Evolutionary conservation across 2,888 invertebrate genomes (phyloP), one percentile per base, ranked within the genome.

Genomic region (Microdon myrmicae): DNA sequence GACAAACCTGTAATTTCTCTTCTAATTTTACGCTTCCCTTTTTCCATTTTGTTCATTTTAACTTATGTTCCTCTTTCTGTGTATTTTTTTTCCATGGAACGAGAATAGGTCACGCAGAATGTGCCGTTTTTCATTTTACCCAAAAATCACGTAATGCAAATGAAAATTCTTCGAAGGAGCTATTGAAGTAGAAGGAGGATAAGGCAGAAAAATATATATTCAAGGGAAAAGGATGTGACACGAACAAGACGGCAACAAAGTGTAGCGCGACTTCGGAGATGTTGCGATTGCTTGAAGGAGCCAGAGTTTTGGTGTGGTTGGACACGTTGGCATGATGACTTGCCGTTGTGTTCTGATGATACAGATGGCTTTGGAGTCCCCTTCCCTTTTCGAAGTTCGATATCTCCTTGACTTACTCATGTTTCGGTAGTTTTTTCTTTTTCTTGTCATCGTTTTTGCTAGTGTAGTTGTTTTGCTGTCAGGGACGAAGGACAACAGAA

Each of bases 101-200:
- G 32, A 23, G 44, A 51, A 43, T 47, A 58, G 64, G 58, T 53
- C 56, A 64, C 41, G 34, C 32, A 47, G 20, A 45, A 22, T 55
- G 34, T 39, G 16, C 13, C 29, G 23, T 53, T 64, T 58, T 58
- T 53, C 51, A 47, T 58, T 64, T 64, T 28, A 38, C 45, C n/a
- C 41, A 56, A 64, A 64, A 51, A 43, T 64, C 56, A 58, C 64
- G 64, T 64, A 51, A 58, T 41, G 37, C 51, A 64, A 64, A 64
- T 58, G 64, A 53, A 58, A 64, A 53, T 58, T 58, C 37, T 58
- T 20, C 13, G 28, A 38, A 55, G 45, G 45, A 55, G 23, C 26
- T 45, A 56, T 56, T 47, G 19, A 55, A 56, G 41, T 37, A 25
- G 7, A 12, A 12, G 12, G 19, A 6, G 23, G n/a, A 1, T 20